Conservation (phyloP, 2,113 vertebrate species). For the Silurus meridionalis region DNA sequence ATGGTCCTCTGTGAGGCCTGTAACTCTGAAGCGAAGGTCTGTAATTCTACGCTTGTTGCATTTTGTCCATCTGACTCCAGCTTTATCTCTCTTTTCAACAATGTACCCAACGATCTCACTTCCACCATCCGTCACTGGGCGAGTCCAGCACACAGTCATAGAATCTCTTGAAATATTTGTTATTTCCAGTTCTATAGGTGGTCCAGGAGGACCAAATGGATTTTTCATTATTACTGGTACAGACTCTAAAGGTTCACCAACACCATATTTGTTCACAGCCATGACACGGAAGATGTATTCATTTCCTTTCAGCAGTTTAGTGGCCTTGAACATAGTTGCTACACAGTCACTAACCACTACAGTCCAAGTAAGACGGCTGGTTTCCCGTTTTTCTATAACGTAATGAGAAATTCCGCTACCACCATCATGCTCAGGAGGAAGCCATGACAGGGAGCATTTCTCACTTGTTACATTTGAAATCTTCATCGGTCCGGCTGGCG, state of each 20-base stretch:
- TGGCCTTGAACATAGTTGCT: slow-evolving; percentile 92
- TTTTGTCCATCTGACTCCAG: slow-evolving; percentile 95
- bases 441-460: slow-evolving; percentile 93
- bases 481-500: slow-evolving; percentile 87
- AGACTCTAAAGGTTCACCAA: slow-evolving; percentile 93
- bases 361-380: slow-evolving; percentile 95
- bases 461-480: slow-evolving; percentile 92
- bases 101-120: slow-evolving; percentile 92
- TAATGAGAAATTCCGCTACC: slow-evolving; percentile 94
- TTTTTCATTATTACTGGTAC: slow-evolving; percentile 91
- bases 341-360: slow-evolving; percentile 86
- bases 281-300: slow-evolving; percentile 96
- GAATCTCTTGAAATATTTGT: slow-evolving; percentile 94
- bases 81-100: slow-evolving; percentile 93
- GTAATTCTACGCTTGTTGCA: slow-evolving; percentile 95
- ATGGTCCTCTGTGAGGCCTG: slow-evolving; percentile 92
- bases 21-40: slow-evolving; percentile 92
- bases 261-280: slow-evolving; percentile 95
- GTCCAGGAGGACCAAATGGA: slow-evolving; percentile 87
- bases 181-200: slow-evolving; percentile 87
- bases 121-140: slow-evolving; percentile 89
- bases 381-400: slow-evolving; percentile 95
- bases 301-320: slow-evolving; percentile 95
- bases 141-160: slow-evolving; percentile 96
- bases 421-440: slow-evolving; percentile 89